Conservation (phyloP, 2,113 vertebrate species). For the Plecotus auritus region DNA sequence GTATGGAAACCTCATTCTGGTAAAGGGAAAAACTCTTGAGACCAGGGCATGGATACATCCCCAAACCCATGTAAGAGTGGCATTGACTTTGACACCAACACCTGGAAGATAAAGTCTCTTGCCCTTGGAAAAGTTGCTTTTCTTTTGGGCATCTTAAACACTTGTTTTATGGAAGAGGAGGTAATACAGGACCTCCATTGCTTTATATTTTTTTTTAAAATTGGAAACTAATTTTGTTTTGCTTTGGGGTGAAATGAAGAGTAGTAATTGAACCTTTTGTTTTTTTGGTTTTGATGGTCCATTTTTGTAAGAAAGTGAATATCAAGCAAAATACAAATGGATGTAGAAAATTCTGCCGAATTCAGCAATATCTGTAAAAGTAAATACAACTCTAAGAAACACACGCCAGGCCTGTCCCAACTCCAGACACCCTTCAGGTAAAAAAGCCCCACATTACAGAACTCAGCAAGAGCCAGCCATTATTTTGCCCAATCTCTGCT, state of each 20-base stretch:
- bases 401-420: neutral
- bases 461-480: neutral
- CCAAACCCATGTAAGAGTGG: neutral
- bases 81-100: no score
- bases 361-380: slow-evolving; percentile 40
- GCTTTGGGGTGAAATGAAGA: slow-evolving; percentile 40
- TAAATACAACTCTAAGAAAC: neutral
- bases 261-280: slow-evolving; percentile 15
- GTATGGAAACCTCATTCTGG: neutral
- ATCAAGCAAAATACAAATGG: slow-evolving; percentile 55
- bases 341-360: neutral
- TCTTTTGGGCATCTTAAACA: neutral
- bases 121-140: neutral
- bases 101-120: neutral
- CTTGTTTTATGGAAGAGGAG: neutral
- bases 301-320: slow-evolving; percentile 60
- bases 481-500: neutral
- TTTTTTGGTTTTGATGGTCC: slow-evolving; percentile 29
- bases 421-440: neutral
- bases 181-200: neutral
- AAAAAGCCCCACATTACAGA: neutral
- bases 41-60: no score
- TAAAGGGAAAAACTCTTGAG: accelerated
- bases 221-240: slow-evolving; percentile 25
- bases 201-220: neutral